These are phyloP conservation scores for Agonopterix alstromeriana DNA, from an alignment of 2,888 invertebrate genomes.

Conservation along the genomic window DNA sequence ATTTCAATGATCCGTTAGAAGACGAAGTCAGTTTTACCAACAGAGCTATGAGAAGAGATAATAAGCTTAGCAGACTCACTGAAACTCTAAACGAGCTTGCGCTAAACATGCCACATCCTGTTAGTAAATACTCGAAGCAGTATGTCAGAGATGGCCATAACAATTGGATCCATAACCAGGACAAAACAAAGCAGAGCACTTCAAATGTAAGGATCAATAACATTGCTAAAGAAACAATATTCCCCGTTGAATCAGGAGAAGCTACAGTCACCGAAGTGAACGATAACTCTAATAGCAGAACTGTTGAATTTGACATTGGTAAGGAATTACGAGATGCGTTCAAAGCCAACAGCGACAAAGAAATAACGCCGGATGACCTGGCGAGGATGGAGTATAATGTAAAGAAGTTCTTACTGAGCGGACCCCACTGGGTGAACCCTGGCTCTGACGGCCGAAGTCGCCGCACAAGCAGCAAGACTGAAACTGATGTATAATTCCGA, in stretches of 20 bases:
- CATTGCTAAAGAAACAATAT: constrained; percentile 59
- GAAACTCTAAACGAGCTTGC: constrained; percentile 66
- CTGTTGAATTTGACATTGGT: constrained; percentile 33
- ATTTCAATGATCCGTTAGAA: constrained; percentile 58
- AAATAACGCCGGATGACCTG: constrained; percentile 75
- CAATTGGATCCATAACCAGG: constrained; percentile 44
- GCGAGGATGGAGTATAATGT: constrained; percentile 87
- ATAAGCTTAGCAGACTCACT: constrained; percentile 52
- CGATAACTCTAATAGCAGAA: constrained; percentile 41
- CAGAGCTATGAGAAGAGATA: constrained; percentile 46
- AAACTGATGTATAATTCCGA: constrained; percentile 71
- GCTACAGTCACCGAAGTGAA: constrained; percentile 52
- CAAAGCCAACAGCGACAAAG: constrained; percentile 48
- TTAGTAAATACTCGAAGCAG: constrained; percentile 61
- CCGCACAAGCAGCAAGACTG: constrained; percentile 73
- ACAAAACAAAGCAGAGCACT: constrained; percentile 29
- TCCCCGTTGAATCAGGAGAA: constrained; percentile 59
- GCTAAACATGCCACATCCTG: constrained; percentile 67
- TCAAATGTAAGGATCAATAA: constrained; percentile 37
- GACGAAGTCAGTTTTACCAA: constrained; percentile 55
- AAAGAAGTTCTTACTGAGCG: constrained; percentile 83
- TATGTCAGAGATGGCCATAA: constrained; percentile 45
- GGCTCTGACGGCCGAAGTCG: constrained; percentile 48
- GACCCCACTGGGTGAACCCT: constrained; percentile 58
- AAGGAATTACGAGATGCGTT: constrained; percentile 42